phyloP scores from a whole-genome alignment of 2,888 invertebrate species.

The Diaphora mendica region DNA sequence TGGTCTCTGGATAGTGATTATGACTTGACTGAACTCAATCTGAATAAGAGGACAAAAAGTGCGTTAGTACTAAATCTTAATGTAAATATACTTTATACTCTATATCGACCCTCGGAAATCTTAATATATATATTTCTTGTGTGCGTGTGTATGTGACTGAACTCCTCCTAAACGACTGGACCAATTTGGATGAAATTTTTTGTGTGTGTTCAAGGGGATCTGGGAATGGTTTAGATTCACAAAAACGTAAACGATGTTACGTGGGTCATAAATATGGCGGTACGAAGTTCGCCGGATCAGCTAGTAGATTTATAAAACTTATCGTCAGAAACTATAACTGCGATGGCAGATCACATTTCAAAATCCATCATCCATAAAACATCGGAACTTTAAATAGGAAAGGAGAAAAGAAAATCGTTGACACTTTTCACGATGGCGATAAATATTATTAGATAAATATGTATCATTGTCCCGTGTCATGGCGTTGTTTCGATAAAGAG shows the following conservation, averaged over 20 bases:
- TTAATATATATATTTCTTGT: no score
- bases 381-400: slow-evolving; percentile 81
- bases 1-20: slow-evolving; percentile 6
- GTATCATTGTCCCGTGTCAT: slow-evolving; percentile 81
- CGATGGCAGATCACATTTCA: slow-evolving; percentile 26
- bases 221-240: no score
- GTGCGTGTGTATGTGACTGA: no score
- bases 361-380: slow-evolving; percentile 64
- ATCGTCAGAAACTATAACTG: slow-evolving; percentile 32
- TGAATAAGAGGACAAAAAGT: neutral
- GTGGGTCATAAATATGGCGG: no score
- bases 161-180: no score
- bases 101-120: neutral
- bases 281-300: no score
- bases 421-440: slow-evolving; percentile 72
- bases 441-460: slow-evolving; percentile 85
- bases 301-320: neutral
- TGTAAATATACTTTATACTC: neutral
- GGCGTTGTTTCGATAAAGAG: slow-evolving; percentile 64
- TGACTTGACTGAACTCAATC: slow-evolving; percentile 4
- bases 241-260: no score
- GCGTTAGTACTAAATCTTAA: neutral
- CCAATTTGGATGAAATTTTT: no score
- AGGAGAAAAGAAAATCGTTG: slow-evolving; percentile 70
- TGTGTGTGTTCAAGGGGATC: no score